Evolutionary conservation across 2,113 vertebrate genomes (phyloP).

Genomic region (Xenopus tropicalis): UCB_Xtro_10.0 CM004450.2:100292001-100292500

Average conservation of each 20-base stretch:
- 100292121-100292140: too few relatives aligned
- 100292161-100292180: neutral
- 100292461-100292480: neutral
- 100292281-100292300: slow-evolving; percentile 33
- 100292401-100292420: slow-evolving; percentile 8
- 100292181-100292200: neutral
- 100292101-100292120: too few relatives aligned
- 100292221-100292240: slow-evolving; percentile 29
- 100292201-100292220: slow-evolving; percentile 9
- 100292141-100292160: neutral
- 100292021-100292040: too few relatives aligned
- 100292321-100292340: slow-evolving; percentile 44
- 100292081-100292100: too few relatives aligned
- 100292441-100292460: slow-evolving; percentile 35
- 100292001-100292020: too few relatives aligned
- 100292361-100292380: neutral
- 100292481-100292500: neutral
- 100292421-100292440: slow-evolving; percentile 18
- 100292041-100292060: too few relatives aligned
- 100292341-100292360: slow-evolving; percentile 29
- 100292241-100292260: slow-evolving; percentile 28
- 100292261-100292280: slow-evolving; percentile 25
- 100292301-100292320: slow-evolving; percentile 37
- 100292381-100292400: slow-evolving; percentile 5
- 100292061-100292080: too few relatives aligned